Evolutionary conservation across 1,140 invertebrate species (phyloP).

Genomic region (Gryon sp.): DNA sequence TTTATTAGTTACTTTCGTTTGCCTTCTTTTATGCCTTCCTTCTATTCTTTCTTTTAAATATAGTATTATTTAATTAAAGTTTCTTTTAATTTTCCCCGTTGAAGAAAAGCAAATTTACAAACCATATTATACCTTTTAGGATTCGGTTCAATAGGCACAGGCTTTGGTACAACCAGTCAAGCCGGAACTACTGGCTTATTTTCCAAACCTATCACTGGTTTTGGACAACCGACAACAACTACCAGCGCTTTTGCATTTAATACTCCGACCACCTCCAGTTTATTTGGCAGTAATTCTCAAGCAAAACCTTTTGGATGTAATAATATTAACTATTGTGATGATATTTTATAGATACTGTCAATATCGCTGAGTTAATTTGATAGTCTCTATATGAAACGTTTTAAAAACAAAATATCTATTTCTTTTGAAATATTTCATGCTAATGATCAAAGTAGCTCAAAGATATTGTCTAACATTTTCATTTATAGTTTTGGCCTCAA

Average conservation of each 20-base stretch:
- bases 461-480: too few relatives aligned
- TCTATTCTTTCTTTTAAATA: too few relatives aligned
- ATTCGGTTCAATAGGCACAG: slow-evolving; percentile 79
- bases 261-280: slow-evolving; percentile 75
- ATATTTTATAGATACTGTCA: too few relatives aligned
- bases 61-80: too few relatives aligned
- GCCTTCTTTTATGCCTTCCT: too few relatives aligned
- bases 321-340: background rate
- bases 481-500: too few relatives aligned
- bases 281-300: slow-evolving; percentile 76
- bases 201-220: slow-evolving; percentile 77
- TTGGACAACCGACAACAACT: slow-evolving; percentile 81
- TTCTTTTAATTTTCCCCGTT: slow-evolving; percentile 1
- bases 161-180: slow-evolving; percentile 79
- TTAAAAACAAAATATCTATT: background rate
- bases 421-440: too few relatives aligned
- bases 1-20: too few relatives aligned
- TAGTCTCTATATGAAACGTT: slow-evolving; percentile 17
- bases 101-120: too few relatives aligned
- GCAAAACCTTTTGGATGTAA: slow-evolving; percentile 78
- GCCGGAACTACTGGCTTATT: slow-evolving; percentile 75
- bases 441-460: too few relatives aligned
- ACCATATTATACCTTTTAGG: slow-evolving; percentile 48
- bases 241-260: slow-evolving; percentile 82
- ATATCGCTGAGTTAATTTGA: slow-evolving; percentile 26